Evolutionary conservation across 2,797 vertebrate genomes (phyloP), one percentile per base, ranked within the genome.

Genomic region (Lepus oiostolus): DNA sequence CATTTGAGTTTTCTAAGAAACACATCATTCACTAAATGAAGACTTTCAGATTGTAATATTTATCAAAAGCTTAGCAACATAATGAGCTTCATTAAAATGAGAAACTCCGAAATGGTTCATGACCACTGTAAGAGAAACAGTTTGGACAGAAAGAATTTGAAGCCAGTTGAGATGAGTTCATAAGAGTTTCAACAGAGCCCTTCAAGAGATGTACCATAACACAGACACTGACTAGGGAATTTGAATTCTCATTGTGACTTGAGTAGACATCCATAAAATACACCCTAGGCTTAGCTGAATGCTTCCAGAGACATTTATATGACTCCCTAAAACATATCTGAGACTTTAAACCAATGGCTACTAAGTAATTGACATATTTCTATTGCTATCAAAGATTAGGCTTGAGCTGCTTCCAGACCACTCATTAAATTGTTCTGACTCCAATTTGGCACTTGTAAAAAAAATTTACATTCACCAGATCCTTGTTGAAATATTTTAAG

Each of bases 91-190:
- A n/a, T 85, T 63, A 24, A 85, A 88, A 90, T 4, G 58, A 60
- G 80, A 93, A 21, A 81, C 17, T 88, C 32, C 77, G 26, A 71
- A 84, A 96, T 94, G 19, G 32, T 58, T 93, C 72, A 70, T 47
- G 91, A 95, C 38, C 60, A 79, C 22, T n/a, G 0, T 47, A 95
- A 90, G 22, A 35, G 76, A 68, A 93, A 65, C 67, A 83, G 63
- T 68, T 77, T 12, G n/a, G 60, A 84, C 5, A 77, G n/a, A 95
- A 96, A 95, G 88, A 96, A 96, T 94, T 94, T 85, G 88, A 93
- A 92, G 80, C 35, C 74, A 94, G 42, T 9, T 70, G 42, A 93
- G 95, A 91, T 85, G 38, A 86, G 32, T 26, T 70, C 0, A 2
- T 54, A 52, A 71, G 22, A 35, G 6, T 28, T 74, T 30, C 77